A percentile compares a stretch with the other conserved stretches of the same genome.
Conservation (phyloP, 2,888 invertebrate species). For the Heterodera filipjevi region DNA sequence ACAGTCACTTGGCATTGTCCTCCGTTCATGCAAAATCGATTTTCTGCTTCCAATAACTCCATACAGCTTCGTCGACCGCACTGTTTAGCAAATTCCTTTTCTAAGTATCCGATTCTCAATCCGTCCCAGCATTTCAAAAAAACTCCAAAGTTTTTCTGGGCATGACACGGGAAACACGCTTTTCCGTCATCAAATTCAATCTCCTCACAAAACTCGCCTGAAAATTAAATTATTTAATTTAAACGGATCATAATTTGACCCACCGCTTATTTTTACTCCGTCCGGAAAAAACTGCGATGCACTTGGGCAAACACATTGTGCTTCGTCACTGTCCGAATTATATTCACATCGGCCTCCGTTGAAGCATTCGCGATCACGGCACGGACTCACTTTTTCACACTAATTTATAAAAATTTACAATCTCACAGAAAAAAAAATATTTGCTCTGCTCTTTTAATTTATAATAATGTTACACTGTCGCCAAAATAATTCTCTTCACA, state of each 20-base stretch:
- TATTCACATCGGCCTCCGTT: constrained; percentile 12
- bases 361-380: constrained; percentile 14
- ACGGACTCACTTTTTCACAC: neutral
- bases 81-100: constrained; percentile 3
- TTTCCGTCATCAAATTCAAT: neutral
- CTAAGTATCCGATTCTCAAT: too few species aligned
- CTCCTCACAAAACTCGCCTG: constrained; percentile 10
- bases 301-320: neutral
- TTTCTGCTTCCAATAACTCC: neutral
- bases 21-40: constrained; percentile 15
- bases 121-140: constrained; percentile 12
- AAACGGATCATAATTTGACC: neutral
- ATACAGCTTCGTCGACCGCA: constrained; percentile 10
- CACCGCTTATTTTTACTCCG: constrained; percentile 1
- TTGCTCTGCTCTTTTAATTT: too few species aligned
- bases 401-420: neutral
- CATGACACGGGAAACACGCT: constrained; percentile 4
- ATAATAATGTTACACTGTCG: constrained; percentile 31
- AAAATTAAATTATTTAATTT: neutral
- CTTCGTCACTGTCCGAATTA: neutral
- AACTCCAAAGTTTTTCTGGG: neutral
- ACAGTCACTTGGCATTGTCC: constrained; percentile 20
- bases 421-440: constrained; percentile 5
- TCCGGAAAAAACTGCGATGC: neutral
- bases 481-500: constrained; percentile 40